Evolutionary conservation across 2,113 vertebrate species (phyloP).

Genomic region (Australoheros scitulus): DNA sequence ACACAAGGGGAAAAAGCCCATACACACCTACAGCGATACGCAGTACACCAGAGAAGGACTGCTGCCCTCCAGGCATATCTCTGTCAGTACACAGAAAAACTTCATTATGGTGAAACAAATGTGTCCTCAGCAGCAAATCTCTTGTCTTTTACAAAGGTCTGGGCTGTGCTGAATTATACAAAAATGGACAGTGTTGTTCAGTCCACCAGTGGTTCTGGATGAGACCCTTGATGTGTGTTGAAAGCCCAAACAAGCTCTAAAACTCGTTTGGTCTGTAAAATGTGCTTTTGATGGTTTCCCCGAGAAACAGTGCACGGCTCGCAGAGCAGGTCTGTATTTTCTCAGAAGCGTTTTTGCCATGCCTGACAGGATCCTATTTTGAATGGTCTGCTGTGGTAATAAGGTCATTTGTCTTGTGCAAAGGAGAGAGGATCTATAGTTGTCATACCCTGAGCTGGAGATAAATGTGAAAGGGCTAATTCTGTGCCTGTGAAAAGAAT

Average conservation of each 20-base stretch:
- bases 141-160: conserved; percentile 9
- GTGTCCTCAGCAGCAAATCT: conserved; percentile 26
- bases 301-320: background rate
- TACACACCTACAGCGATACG: background rate
- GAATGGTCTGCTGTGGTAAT: conserved; percentile 74
- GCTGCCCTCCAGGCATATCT: conserved; percentile 30
- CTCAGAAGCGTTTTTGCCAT: conserved; percentile 55
- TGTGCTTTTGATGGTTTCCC: conserved; percentile 48
- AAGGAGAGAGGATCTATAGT: conserved; percentile 68
- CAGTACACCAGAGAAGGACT: background rate
- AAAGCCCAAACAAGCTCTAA: conserved; percentile 43
- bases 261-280: conserved; percentile 39
- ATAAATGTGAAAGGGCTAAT: conserved; percentile 65
- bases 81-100: conserved; percentile 40
- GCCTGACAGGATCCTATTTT: conserved; percentile 74
- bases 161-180: conserved; percentile 22
- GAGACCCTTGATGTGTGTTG: conserved; percentile 33
- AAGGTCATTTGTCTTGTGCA: conserved; percentile 79
- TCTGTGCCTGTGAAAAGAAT: conserved; percentile 45
- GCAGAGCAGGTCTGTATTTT: conserved; percentile 49
- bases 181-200: conserved; percentile 1
- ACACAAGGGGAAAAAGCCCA: background rate
- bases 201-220: conserved; percentile 18
- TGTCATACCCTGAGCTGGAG: conserved; percentile 69
- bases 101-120: conserved; percentile 56